Base-by-base conservation (phyloP, 2,113 vertebrate species). In the Gymnarchus niloticus region DNA sequence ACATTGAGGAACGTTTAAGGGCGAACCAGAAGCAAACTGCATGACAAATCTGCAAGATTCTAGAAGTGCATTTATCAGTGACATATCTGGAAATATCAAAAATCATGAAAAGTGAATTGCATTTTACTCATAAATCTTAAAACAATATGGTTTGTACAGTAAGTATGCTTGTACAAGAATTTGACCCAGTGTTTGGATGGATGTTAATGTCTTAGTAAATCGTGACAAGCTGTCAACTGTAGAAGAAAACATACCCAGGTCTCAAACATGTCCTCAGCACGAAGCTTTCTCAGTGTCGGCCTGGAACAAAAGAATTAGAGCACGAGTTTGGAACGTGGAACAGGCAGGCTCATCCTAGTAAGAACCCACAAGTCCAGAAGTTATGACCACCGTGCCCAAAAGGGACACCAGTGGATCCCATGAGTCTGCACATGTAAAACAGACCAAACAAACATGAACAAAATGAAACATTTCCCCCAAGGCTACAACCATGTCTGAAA, bases 181-280 rank as follows among this genome's bases (percentile, higher is more conserved):
- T 69, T 69, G 61, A 14, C 65, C 23, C 56, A 23, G 56, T 57
- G 49, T 52, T 12, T 81, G 3, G 25, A 3, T 33, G 33, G n/a
- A 28, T 23, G 23, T 28, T 51, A 56, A 23, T 41, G 17, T 83
- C 25, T 14, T 19, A 10, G n/a, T 14, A 1, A 12, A 17, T 78
- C 41, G 46, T 21, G 7, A 46, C 46, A 78, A 78, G 19, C 46
- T 2, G 10, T 78, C 2, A 78, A 78, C 19, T 78, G 19, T 78
- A 44, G 46, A 49, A 7, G 51, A 54, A 14, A 83, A 83, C 82
- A 83, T 41, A 99, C 98, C 98, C 98, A 99, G 0, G 95, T 99
- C 92, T 99, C 98, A 94, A 96, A 99, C 97, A 99, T 99, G 59
- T 99, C 97, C 89, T 99, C 95, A 49, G 97, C 97, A 37, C 96